Base-by-base conservation (phyloP, 2,113 vertebrate genomes). In the Sylvietta virens region DNA sequence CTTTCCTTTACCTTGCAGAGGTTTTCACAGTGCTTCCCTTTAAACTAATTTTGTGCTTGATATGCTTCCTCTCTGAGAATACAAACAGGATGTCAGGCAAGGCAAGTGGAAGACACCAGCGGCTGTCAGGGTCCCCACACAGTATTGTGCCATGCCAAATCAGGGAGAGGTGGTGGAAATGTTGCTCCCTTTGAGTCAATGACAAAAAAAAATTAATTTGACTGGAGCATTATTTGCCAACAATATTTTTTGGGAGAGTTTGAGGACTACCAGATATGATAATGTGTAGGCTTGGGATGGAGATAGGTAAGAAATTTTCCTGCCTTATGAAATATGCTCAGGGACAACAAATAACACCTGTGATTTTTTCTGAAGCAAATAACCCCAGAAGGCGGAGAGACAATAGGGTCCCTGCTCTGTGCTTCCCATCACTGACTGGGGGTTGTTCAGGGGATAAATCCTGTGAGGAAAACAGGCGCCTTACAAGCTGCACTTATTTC, bases 221-320 rank as follows among this genome's bases (percentile, higher is more conserved):
- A 19, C 4, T 40, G 35, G 12, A 74, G 3, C 1, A 0, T 53
- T 83, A 19, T 81, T 93, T 81, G 21, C 31, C 33, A 57, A 12
- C 40, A 74, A 11, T 13, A 16, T 64, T 15, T 15, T 10, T 13
- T 33, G 18, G 30, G 9, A 33, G 5, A 35, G 14, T 26, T 78
- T 74, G 65, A 56, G 37, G 67, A 26, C 44, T 76, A 23, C 6
- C n/a, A 78, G 45, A 47, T 44, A 40, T 3, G 10, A 80, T 10
- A 10, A 61, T 4, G 2, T 0, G 1, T 62, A 5, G 21, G 21
- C 50, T 12, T 9, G 28, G 42, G 51, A 62, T 31, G 14, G 28
- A 73, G 27, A 39, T 7, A 51, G 5, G 7, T 2, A 67, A 51
- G 19, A 72, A 47, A 37, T 42, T 44, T 54, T 81, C 6, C 22